Conservation (phyloP, 1,140 invertebrate genomes). For the Paraescarpia echinospica region DNA sequence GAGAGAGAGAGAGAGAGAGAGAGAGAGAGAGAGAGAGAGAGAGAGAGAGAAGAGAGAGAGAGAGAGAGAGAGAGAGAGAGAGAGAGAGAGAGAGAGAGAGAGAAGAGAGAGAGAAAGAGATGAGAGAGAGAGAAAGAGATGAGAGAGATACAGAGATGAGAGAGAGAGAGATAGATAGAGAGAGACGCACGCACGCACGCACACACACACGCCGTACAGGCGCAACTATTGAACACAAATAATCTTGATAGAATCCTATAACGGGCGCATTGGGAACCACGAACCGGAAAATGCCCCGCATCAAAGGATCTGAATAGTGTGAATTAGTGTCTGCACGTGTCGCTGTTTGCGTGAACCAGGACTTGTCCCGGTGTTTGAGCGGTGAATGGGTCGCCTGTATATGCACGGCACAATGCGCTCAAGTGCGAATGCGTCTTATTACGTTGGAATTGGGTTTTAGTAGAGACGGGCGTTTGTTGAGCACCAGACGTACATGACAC, state of each 20-base stretch:
- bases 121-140: too few relatives aligned
- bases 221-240: not conserved
- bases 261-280: not conserved
- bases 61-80: too few relatives aligned
- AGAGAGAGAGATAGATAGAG: too few relatives aligned
- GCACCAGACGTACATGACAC: not conserved
- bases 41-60: too few relatives aligned
- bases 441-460: not conserved
- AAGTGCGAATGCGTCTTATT: not conserved
- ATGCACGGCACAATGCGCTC: not conserved
- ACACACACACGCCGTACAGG: not conserved
- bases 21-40: too few relatives aligned
- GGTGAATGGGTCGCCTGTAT: not conserved
- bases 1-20: too few relatives aligned
- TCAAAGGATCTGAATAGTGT: not conserved
- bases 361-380: not conserved
- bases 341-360: not conserved
- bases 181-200: too few relatives aligned
- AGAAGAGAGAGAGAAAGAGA: too few relatives aligned
- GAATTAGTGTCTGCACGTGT: not conserved
- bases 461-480: not conserved
- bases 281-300: not conserved
- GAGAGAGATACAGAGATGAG: too few relatives aligned
- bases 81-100: too few relatives aligned
- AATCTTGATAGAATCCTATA: not conserved